Conservation (phyloP, 2,888 invertebrate species). For the Folsomia manolachei region DNA sequence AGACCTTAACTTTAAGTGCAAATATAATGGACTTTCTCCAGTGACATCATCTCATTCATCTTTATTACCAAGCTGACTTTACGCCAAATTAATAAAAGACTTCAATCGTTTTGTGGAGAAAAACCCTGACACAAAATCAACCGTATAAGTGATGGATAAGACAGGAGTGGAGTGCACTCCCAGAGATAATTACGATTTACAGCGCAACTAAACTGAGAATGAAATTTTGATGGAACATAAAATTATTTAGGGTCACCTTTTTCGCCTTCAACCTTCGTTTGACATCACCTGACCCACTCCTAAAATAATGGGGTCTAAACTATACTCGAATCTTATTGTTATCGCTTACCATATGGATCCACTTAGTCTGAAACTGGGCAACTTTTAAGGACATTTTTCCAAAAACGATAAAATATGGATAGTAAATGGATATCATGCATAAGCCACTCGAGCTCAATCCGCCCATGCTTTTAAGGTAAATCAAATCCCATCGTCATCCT, state of each 20-base stretch:
- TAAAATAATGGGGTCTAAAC: not conserved
- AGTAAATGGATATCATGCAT: not conserved
- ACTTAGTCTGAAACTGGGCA: not conserved
- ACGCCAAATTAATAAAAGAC: not conserved
- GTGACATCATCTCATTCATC: too few species aligned
- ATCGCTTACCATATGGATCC: not conserved
- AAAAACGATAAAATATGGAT: not conserved
- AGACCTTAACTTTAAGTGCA: too few species aligned
- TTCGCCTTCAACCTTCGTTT: not conserved
- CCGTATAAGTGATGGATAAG: not conserved
- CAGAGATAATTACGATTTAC: not conserved
- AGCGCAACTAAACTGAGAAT: not conserved
- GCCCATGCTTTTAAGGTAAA: slow-evolving; percentile 1
- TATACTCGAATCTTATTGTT: not conserved
- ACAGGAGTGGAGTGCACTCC: too few species aligned
- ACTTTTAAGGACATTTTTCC: not conserved
- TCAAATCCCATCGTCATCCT: not conserved
- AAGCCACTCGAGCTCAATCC: not conserved
- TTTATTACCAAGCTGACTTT: not conserved
- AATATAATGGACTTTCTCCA: too few species aligned
- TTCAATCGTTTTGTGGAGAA: not conserved
- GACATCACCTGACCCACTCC: not conserved
- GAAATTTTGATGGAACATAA: not conserved
- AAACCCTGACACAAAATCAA: too few species aligned
- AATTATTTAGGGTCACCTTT: not conserved